phyloP scores from a whole-genome alignment of 1,140 invertebrate genomes.

The Agrypnia vestita region DNA sequence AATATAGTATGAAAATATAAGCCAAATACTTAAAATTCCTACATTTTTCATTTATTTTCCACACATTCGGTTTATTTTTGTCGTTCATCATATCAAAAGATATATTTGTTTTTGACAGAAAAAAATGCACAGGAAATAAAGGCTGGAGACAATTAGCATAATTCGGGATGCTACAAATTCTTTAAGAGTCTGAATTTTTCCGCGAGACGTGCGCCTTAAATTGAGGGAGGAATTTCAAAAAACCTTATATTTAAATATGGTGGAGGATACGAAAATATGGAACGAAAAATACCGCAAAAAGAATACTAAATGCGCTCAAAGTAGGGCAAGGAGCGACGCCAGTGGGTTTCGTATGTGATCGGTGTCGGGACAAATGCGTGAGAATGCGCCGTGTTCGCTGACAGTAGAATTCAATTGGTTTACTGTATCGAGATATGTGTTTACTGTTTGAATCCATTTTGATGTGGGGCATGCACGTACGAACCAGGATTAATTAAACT shows the following conservation, averaged over 20 bases:
- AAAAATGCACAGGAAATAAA: neutral
- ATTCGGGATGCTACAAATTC: neutral
- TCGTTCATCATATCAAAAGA: neutral
- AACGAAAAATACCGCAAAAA: no score
- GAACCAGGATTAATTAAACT: slow-evolving; percentile 13
- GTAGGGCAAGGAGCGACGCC: neutral
- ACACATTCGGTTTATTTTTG: no score
- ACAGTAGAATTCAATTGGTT: neutral
- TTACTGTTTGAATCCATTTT: neutral
- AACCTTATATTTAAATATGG: neutral
- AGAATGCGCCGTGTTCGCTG: slow-evolving; percentile 6
- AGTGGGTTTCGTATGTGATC: neutral
- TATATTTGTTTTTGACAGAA: slow-evolving; percentile 1
- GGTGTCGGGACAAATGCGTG: neutral
- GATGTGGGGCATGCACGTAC: neutral
- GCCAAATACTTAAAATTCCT: no score
- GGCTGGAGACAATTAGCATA: neutral
- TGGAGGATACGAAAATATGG: no score
- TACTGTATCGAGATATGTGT: slow-evolving; percentile 1
- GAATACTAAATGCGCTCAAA: neutral
- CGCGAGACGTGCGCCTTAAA: neutral
- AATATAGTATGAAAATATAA: no score
- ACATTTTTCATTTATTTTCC: no score
- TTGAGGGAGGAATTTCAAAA: neutral
- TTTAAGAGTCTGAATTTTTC: neutral